Percentiles rank a stretch among this genome's conserved stretches.
phyloP scores from a whole-genome alignment of 2,888 invertebrate species.

The Drosophila nr. perissopoda region DNA sequence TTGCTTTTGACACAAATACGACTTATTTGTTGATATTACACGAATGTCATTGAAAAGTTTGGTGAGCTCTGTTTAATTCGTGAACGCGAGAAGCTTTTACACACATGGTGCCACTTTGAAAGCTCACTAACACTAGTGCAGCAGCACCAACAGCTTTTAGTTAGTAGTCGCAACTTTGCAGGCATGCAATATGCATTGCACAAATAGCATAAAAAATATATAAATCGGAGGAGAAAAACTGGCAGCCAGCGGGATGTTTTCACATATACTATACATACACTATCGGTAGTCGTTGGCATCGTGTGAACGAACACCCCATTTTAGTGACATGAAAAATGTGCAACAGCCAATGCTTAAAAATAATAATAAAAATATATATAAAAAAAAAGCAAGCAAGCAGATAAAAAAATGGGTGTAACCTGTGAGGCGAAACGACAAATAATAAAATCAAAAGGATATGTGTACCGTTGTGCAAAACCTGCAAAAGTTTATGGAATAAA shows the following conservation, averaged over 20 bases:
- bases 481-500: slow-evolving; percentile 70
- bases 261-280: slow-evolving; percentile 3
- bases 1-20: background rate
- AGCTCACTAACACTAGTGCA: slow-evolving; percentile 8
- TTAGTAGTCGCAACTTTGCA: background rate
- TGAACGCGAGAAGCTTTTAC: slow-evolving; percentile 5
- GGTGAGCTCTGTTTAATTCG: background rate
- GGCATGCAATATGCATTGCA: slow-evolving; percentile 52
- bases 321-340: slow-evolving; percentile 81
- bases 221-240: background rate
- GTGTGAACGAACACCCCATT: slow-evolving; percentile 56
- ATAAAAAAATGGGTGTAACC: slow-evolving; percentile 11
- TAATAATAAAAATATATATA: slow-evolving; percentile 8
- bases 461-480: slow-evolving; percentile 57
- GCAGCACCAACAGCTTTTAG: background rate
- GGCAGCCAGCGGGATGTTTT: slow-evolving; percentile 22
- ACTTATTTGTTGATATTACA: background rate
- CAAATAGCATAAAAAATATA: slow-evolving; percentile 3
- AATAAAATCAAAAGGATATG: slow-evolving; percentile 80
- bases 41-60: background rate
- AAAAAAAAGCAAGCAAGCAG: background rate
- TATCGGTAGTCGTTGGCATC: slow-evolving; percentile 36
- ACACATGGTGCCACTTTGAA: background rate
- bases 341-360: slow-evolving; percentile 39
- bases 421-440: slow-evolving; percentile 58